Conservation (phyloP, 2,113 vertebrate species). For the Naja naja region DNA sequence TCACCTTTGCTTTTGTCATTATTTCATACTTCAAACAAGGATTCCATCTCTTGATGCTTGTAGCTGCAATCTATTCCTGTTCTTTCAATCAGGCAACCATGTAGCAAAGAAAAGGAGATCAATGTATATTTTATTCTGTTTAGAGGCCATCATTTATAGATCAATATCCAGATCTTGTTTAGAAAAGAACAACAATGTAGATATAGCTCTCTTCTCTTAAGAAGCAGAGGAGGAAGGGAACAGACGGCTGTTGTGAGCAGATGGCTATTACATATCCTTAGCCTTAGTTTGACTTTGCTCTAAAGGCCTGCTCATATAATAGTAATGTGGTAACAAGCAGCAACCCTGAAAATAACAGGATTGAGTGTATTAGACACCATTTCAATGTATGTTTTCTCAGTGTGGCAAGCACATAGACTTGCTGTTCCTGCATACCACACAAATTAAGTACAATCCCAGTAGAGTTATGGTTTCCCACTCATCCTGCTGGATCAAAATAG, state of each 20-base stretch:
- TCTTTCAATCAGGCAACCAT: not conserved
- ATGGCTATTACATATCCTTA: not conserved
- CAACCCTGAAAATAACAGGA: not conserved
- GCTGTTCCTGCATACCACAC: not conserved
- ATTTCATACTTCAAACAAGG: not conserved
- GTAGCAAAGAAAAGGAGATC: not conserved
- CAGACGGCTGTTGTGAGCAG: not conserved
- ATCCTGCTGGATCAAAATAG: constrained; percentile 28
- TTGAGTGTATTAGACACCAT: not conserved
- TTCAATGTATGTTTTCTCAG: not conserved
- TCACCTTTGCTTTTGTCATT: not conserved
- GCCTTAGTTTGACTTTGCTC: not conserved
- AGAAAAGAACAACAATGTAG: not conserved
- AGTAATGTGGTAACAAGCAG: not conserved
- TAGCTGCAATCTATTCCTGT: not conserved
- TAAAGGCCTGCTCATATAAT: not conserved
- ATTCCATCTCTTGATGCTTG: not conserved
- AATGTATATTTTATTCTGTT: not conserved
- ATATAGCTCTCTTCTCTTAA: not conserved
- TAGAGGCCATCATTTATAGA: not conserved
- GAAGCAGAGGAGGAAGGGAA: not conserved
- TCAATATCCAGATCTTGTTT: not conserved
- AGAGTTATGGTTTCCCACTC: constrained; percentile 45
- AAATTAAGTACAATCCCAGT: constrained; percentile 22
- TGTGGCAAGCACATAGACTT: not conserved